A percentile compares a stretch with the other conserved stretches of the same genome.
These are phyloP conservation scores for Acanthosepion lycidas DNA, from an alignment of 2,888 invertebrate species.

Conservation along the genomic window DNA sequence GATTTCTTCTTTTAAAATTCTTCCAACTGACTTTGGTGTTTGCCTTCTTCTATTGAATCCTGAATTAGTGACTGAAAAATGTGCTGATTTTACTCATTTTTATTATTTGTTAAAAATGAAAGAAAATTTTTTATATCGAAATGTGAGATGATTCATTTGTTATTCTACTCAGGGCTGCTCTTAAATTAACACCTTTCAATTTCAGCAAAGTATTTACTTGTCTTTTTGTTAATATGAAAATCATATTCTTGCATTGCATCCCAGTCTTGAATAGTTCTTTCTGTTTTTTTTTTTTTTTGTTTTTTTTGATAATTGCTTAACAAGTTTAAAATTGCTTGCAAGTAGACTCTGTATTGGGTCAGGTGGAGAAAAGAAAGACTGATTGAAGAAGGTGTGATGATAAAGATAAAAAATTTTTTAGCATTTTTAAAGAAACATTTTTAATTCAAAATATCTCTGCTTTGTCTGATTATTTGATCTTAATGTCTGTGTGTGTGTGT, in stretches of 20 bases:
- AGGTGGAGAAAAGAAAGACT: background rate
- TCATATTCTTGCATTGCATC: background rate
- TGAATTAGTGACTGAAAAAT: background rate
- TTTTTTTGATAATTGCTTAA: background rate
- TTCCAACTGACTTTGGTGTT: background rate
- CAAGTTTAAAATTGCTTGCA: background rate
- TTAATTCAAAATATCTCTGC: background rate
- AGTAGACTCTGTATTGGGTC: background rate
- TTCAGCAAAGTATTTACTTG: background rate
- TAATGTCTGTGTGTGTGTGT: background rate
- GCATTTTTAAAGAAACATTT: background rate
- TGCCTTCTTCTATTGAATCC: background rate
- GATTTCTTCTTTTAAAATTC: background rate
- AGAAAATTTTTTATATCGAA: background rate
- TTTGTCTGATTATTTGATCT: background rate
- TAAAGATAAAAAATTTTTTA: background rate
- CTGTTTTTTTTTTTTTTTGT: background rate
- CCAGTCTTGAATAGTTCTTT: background rate
- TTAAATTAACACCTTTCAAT: conserved; percentile 33
- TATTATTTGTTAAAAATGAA: background rate
- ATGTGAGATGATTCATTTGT: background rate
- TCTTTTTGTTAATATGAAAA: background rate
- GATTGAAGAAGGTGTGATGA: background rate
- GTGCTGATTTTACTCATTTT: background rate
- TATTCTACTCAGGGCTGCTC: background rate